A percentile compares a stretch with the other conserved stretches of the same genome.
These are phyloP conservation scores for Pandemis cinnamomeana DNA, from an alignment of 2,888 invertebrate species.

Conservation along the genomic window DNA sequence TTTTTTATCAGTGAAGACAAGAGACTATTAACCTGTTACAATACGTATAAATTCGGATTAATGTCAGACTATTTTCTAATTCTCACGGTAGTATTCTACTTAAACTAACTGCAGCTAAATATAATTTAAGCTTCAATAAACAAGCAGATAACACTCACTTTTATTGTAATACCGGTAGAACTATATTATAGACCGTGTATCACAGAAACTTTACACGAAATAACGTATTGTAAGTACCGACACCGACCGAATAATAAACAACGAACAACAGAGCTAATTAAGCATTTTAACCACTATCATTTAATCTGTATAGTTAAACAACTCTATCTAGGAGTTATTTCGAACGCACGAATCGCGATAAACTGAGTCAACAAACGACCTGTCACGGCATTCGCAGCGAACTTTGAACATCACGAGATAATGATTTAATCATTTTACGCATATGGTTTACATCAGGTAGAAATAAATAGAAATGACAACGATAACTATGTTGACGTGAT, in stretches of 20 bases:
- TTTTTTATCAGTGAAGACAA: no score
- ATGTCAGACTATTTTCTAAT: no score
- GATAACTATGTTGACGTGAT: not conserved
- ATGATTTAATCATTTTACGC: not conserved
- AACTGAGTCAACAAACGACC: not conserved
- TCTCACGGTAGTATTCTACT: not conserved
- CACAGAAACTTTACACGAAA: no score
- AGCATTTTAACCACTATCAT: no score
- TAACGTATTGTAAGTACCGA: no score
- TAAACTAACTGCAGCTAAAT: not conserved
- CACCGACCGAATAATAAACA: no score
- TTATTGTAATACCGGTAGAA: not conserved
- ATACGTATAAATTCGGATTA: no score
- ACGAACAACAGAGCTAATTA: no score
- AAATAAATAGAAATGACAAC: not conserved
- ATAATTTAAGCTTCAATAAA: not conserved
- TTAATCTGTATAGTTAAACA: no score
- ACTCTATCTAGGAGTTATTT: not conserved
- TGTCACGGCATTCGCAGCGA: not conserved
- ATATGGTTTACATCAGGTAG: not conserved
- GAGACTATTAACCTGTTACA: no score
- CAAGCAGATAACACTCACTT: not conserved
- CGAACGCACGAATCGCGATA: conserved; percentile 1
- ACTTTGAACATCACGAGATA: conserved; percentile 17
- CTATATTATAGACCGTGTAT: no score